Evolutionary conservation across 2,113 vertebrate genomes (phyloP).

Genomic region (Oncorhynchus nerka): DNA sequence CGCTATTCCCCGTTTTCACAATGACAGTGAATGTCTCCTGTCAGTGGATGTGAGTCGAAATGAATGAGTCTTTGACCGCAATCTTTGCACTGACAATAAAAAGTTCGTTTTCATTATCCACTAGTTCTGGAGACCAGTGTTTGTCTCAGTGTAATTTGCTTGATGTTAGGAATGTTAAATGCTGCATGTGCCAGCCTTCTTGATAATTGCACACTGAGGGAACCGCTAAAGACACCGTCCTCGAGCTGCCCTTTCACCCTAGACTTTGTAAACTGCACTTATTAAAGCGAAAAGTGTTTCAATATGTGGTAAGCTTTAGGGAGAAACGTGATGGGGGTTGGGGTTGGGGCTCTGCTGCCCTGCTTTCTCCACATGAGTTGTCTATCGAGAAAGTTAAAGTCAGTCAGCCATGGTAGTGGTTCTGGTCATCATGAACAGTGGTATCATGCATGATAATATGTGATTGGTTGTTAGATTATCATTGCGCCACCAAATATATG

Average conservation of each 20-base stretch:
- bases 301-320: constrained; percentile 86
- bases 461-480: neutral
- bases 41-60: neutral
- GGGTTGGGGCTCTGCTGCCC: constrained; percentile 49
- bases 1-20: no score
- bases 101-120: constrained; percentile 10
- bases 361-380: constrained; percentile 16
- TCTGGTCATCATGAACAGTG: constrained; percentile 2
- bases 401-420: constrained; percentile 42
- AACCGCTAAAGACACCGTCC: constrained; percentile 86
- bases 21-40: no score
- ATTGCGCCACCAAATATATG: neutral
- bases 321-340: constrained; percentile 65
- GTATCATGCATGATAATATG: neutral
- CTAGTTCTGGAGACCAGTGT: neutral
- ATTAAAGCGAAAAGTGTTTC: constrained; percentile 99
- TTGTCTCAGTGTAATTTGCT: constrained; percentile 6
- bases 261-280: constrained; percentile 92
- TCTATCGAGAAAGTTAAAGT: constrained; percentile 42
- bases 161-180: constrained; percentile 39
- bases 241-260: constrained; percentile 95
- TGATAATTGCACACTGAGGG: constrained; percentile 67
- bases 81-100: neutral
- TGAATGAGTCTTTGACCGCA: neutral
- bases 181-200: constrained; percentile 45